Base-by-base conservation (phyloP, 2,797 vertebrate species). In the Platalea minor region DNA sequence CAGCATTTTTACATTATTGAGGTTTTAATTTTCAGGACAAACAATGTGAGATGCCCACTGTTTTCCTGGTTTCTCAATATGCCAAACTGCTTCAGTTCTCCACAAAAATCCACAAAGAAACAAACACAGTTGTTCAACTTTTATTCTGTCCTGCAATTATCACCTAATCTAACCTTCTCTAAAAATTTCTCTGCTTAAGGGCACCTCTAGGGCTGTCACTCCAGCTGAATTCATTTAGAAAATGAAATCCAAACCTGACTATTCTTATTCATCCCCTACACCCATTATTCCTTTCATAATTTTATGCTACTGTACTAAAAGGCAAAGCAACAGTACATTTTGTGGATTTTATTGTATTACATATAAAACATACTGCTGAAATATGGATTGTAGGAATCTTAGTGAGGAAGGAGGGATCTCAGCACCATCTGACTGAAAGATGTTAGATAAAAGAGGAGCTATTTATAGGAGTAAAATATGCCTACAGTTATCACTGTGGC, bases 381-480 rank as follows among this genome's bases (percentile, higher is more conserved):
- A 94, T 82, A 77, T 18, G 56, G 86, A 68, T n/a, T 89, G 39
- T 51, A 85, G 74, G 68, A 83, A 56, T 75, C 78, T 74, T 35
- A 33, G 76, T 61, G 77, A 90, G 85, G 70, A 81, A 89, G 84
- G 46, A 75, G 70, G 31, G 29, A 80, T 72, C 68, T 77, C 63
- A 79, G 80, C 84, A 90, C 77, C 94, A 95, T 96, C 94, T 97
- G 96, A 96, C 68, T 77, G n/a, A 94, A 97, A 96, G 96, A 96
- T 95, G 94, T 93, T 85, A 92, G 93, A 97, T 97, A 79, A 96
- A 97, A 96, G 95, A 89, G 56, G 11, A 92, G n/a, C 92, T 96
- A 96, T 97, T 95, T 96, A 93, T 96, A 94, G 91, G 35, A 95
- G 24, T 53, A 89, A 94, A 95, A 85, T 89, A 90, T 93, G 68